A percentile compares a stretch with the other conserved stretches of the same genome.
Evolutionary conservation across 1,140 invertebrate genomes (phyloP).

Genomic region (Apocrypta bakeri): DNA sequence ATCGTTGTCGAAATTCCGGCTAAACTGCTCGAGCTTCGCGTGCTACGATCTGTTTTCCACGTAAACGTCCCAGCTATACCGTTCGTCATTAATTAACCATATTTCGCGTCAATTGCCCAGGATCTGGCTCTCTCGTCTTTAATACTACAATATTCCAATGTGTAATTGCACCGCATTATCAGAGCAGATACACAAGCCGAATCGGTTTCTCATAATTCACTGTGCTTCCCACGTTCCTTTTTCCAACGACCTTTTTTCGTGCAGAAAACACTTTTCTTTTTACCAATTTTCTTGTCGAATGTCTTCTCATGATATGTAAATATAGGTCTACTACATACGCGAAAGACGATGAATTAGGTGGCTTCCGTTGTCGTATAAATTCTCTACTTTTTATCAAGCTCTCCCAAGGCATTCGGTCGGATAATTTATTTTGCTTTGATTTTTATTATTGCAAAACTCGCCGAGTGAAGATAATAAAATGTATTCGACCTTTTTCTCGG

Average conservation of each 20-base stretch:
- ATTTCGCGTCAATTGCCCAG: slow-evolving; percentile 24
- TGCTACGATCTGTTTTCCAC: neutral
- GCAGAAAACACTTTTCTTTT: neutral
- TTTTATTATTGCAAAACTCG: neutral
- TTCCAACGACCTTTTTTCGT: neutral
- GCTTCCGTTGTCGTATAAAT: too few species aligned
- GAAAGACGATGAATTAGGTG: too few species aligned
- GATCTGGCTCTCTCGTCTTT: neutral
- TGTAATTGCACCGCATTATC: slow-evolving; percentile 13
- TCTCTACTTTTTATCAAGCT: too few species aligned
- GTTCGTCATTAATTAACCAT: neutral
- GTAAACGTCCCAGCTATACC: neutral
- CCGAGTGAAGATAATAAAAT: neutral
- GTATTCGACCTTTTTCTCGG: neutral
- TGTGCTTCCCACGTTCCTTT: slow-evolving; percentile 26
- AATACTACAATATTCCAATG: too few species aligned
- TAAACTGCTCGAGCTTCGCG: neutral
- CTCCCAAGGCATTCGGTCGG: neutral
- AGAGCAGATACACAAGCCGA: neutral
- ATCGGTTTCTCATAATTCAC: slow-evolving; percentile 40
- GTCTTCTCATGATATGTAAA: too few species aligned
- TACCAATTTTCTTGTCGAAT: too few species aligned
- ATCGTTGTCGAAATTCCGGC: neutral
- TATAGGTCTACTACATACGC: too few species aligned
- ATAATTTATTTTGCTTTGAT: neutral